Conservation (phyloP, 2,113 vertebrate genomes). For the Hippolais icterina region DNA sequence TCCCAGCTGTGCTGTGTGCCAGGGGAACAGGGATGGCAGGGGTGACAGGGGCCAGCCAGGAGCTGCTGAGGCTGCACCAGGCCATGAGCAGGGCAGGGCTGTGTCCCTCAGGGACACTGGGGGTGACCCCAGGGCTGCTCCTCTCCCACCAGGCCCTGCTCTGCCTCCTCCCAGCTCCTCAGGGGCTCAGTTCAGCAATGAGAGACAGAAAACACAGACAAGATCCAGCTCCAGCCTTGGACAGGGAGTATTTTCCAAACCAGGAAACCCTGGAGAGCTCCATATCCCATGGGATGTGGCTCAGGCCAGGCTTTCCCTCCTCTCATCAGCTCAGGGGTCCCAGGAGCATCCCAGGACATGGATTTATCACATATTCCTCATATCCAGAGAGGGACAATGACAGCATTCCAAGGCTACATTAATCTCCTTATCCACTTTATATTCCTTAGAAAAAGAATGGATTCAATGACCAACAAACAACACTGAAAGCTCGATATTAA, state of each 20-base stretch:
- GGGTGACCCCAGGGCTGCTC: background rate
- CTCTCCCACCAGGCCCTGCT: background rate
- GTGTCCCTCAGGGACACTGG: rapidly evolving
- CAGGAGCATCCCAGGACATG: background rate
- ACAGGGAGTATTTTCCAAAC: background rate
- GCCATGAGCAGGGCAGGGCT: background rate
- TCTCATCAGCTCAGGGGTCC: background rate
- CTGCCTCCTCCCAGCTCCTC: background rate
- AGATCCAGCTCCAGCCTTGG: background rate
- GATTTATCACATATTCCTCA: background rate
- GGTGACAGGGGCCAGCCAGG: background rate
- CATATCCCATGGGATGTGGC: background rate
- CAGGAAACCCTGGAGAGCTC: background rate
- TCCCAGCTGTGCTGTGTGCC: background rate
- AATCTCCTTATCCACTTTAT: background rate
- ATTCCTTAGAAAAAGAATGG: background rate
- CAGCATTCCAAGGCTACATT: background rate
- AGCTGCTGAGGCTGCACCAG: background rate
- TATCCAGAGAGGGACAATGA: background rate
- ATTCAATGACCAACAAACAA: background rate
- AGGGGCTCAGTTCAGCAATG: background rate
- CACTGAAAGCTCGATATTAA: background rate
- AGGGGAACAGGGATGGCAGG: background rate
- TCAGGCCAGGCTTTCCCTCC: too few relatives aligned
- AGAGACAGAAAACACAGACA: background rate